These are phyloP conservation scores for Andrena hattorfiana DNA, from an alignment of 2,888 invertebrate genomes.

Conservation along the genomic window DNA sequence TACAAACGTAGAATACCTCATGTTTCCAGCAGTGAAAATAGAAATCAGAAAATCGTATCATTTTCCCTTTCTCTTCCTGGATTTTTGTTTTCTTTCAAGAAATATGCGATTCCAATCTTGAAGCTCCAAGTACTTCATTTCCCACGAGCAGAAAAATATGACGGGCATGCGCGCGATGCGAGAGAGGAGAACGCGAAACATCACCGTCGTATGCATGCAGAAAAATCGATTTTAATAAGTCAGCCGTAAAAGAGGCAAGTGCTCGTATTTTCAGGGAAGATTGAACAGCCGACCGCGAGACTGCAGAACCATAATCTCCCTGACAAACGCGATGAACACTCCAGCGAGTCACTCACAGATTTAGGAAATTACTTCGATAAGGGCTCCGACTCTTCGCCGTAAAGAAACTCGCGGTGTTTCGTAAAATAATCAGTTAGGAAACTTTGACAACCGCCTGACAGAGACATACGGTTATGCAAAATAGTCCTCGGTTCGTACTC, in stretches of 20 bases:
- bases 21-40: background rate
- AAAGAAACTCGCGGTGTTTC: background rate
- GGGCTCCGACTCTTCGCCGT: background rate
- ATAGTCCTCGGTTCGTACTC: too few relatives aligned
- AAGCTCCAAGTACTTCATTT: background rate
- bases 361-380: constrained; percentile 7
- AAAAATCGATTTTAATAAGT: constrained; percentile 55
- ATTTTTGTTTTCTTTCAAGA: background rate
- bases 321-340: background rate
- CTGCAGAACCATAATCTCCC: constrained; percentile 12
- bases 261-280: constrained; percentile 37
- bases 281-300: constrained; percentile 27
- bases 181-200: constrained; percentile 12
- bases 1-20: too few relatives aligned
- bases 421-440: background rate
- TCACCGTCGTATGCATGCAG: constrained; percentile 12
- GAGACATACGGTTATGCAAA: too few relatives aligned
- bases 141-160: background rate
- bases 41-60: too few relatives aligned
- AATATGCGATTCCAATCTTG: constrained; percentile 27
- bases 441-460: background rate
- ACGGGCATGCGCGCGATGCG: background rate
- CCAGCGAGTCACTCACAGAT: constrained; percentile 23
- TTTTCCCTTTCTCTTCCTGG: background rate
- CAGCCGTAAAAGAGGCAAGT: constrained; percentile 23